These are phyloP conservation scores for Puma concolor DNA, from an alignment of 2,113 vertebrate species.

Conservation along the genomic window DNA sequence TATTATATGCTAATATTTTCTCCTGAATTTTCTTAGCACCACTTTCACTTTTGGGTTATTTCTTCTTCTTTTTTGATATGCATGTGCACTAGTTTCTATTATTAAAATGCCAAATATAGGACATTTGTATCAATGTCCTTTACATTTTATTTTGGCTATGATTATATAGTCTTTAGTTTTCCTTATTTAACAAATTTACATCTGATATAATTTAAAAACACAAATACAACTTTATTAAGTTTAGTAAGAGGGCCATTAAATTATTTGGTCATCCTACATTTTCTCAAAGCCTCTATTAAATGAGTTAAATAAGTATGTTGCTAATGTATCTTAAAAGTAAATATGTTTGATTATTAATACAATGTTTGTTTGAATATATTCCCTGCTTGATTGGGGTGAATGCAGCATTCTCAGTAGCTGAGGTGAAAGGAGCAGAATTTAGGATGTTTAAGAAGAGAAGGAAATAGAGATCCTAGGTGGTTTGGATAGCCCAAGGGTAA, in stretches of 20 bases:
- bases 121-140: conserved; percentile 41
- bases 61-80: conserved; percentile 30
- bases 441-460: conserved; percentile 32
- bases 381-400: not conserved
- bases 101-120: conserved; percentile 49
- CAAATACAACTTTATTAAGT: conserved; percentile 62
- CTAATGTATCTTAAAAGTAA: conserved; percentile 49
- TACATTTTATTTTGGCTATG: conserved; percentile 32
- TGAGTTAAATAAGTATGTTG: conserved; percentile 37
- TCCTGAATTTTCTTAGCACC: conserved; percentile 25
- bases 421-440: conserved; percentile 35
- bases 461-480: conserved; percentile 11
- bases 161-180: conserved; percentile 53
- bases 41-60: conserved; percentile 40
- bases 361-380: not conserved
- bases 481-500: not conserved
- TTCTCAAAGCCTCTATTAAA: not conserved
- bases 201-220: conserved; percentile 53
- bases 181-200: conserved; percentile 45
- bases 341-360: conserved; percentile 41
- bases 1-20: conserved; percentile 34
- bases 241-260: conserved; percentile 44
- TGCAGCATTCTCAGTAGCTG: not conserved
- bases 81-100: not conserved
- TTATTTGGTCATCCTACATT: conserved; percentile 47